Base-by-base conservation (phyloP, 2,888 invertebrate species). In the Glaucopsyche alexis region DNA sequence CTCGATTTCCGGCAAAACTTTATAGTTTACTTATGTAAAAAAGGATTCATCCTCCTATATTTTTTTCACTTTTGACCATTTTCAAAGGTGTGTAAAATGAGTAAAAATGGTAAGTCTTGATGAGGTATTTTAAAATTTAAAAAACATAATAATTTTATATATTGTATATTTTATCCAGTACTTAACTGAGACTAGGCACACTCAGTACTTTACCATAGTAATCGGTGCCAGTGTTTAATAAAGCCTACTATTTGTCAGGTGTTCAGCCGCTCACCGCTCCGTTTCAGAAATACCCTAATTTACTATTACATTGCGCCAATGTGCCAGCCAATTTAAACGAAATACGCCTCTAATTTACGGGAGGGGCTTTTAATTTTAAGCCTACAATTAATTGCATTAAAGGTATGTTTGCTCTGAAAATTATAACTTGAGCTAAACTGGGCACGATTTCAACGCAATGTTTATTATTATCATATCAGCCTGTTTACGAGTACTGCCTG, bases 241-340 rank as follows among this genome's bases (percentile, higher is more conserved):
- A 55, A 55, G 19, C 55, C 55, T 55, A 55, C 55, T 55, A 55
- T 55, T 55, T 19, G 55, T 55, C 55, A 55, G 60, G 60, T 60
- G 60, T 60, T 60, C 77, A 75, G 77, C 73, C 73, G 74, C 72
- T 75, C 70, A 77, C 72, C 66, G 81, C 82, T 82, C 79, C 79
- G 76, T 77, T 29, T 78, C 80, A 80, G 79, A 83, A 86, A 87
- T 85, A 87, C 88, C 85, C 88, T 88, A 88, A 90, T 90, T 89
- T 89, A 90, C 83, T 87, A 86, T 88, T 89, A 89, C 84, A 86
- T 88, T 89, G 89, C 84, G 80, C 81, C 81, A 81, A 77, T 79
- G 76, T 79, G 73, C 75, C 78, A 76, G 79, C 79, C 78, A 84
- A 86, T 87, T 86, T 85, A 69, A 84, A 80, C 85, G 81, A 85